Percentiles rank a stretch among this genome's conserved stretches.
These are phyloP conservation scores for Hyposmocoma kahamanoa DNA, from an alignment of 1,140 invertebrate species.

Conservation along the genomic window DNA sequence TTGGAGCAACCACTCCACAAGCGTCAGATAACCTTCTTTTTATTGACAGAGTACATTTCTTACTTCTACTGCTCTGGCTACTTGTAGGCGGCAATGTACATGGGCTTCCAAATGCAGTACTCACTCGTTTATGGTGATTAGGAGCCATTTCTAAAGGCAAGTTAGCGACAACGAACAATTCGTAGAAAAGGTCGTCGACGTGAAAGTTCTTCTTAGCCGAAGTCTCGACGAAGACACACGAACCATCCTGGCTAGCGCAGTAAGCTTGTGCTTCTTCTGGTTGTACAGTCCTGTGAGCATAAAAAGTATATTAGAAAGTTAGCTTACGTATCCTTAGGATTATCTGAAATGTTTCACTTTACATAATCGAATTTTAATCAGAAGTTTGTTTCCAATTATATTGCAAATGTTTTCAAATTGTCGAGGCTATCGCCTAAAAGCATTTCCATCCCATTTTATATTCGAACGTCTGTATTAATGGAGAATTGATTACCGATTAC, in stretches of 20 bases:
- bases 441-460: too few species aligned
- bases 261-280: constrained; percentile 81
- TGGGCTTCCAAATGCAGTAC: constrained; percentile 80
- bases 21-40: constrained; percentile 87
- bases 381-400: too few species aligned
- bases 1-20: constrained; percentile 88
- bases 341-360: too few species aligned
- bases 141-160: constrained; percentile 92
- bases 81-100: constrained; percentile 79
- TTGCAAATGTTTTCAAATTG: too few species aligned
- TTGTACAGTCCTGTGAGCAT: constrained; percentile 76
- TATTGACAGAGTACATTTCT: constrained; percentile 85
- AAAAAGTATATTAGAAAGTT: too few species aligned
- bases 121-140: constrained; percentile 85
- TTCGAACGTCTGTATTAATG: too few species aligned
- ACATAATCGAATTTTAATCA: too few species aligned
- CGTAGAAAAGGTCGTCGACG: constrained; percentile 87
- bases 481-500: too few species aligned
- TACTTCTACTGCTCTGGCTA: constrained; percentile 77
- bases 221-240: constrained; percentile 86
- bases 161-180: constrained; percentile 85
- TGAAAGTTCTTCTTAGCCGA: constrained; percentile 86
- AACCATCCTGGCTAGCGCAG: constrained; percentile 80
- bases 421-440: too few species aligned
- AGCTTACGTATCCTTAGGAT: too few species aligned